Evolutionary conservation across 1,140 invertebrate genomes (phyloP).

Genomic region (Ceratoteleas bidentatus): DNA sequence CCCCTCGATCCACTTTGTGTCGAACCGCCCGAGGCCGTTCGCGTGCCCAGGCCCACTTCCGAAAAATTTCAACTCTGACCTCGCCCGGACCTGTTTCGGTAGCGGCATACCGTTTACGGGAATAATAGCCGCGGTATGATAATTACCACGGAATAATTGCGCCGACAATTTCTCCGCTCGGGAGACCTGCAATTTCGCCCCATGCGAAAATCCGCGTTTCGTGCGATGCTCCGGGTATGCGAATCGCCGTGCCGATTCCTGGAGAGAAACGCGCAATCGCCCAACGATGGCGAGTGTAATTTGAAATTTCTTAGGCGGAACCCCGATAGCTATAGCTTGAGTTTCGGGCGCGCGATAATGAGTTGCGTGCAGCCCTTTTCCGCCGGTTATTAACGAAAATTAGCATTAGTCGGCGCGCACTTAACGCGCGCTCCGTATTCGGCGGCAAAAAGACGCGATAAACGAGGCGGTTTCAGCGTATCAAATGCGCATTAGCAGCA

Average conservation of each 20-base stretch:
- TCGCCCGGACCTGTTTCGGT: constrained; percentile 7
- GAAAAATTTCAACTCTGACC: constrained; percentile 14
- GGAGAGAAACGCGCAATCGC: constrained; percentile 8
- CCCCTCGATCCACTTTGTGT: no score
- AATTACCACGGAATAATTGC: constrained; percentile 38
- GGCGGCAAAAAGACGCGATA: constrained; percentile 34
- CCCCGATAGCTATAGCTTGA: constrained; percentile 14
- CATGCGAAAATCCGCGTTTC: constrained; percentile 31
- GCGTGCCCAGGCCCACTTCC: neutral
- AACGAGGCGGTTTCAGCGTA: constrained; percentile 46
- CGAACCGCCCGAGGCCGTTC: neutral
- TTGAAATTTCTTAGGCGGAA: constrained; percentile 55
- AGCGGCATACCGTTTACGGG: constrained; percentile 25
- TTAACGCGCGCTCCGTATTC: constrained; percentile 30
- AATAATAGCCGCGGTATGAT: constrained; percentile 14
- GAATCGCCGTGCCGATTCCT: constrained; percentile 13
- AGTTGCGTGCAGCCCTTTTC: constrained; percentile 12
- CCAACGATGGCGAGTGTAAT: constrained; percentile 36
- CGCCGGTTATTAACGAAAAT: constrained; percentile 65
- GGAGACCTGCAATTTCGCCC: constrained; percentile 34
- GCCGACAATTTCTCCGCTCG: constrained; percentile 16
- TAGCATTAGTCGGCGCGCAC: constrained; percentile 61
- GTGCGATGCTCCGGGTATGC: constrained; percentile 25
- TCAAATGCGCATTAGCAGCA: constrained; percentile 60
- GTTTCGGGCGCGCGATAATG: constrained; percentile 38